Evolutionary conservation across 2,888 invertebrate genomes (phyloP).

Genomic region (Meandrusa payeni): DNA sequence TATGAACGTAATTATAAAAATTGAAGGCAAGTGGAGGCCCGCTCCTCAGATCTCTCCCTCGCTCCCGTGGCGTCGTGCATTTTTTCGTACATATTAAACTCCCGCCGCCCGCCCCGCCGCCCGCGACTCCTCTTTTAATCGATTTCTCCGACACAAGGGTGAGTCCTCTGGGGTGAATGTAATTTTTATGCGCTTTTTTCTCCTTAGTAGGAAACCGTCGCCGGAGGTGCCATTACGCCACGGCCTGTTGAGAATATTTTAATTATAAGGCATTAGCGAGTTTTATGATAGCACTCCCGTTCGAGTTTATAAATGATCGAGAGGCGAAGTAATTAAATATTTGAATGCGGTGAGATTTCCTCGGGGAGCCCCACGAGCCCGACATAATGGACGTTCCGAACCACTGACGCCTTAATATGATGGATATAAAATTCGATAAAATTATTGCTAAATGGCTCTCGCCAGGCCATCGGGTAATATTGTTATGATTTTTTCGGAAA

Average conservation of each 20-base stretch:
- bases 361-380: constrained; percentile 60
- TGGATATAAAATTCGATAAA: constrained; percentile 77
- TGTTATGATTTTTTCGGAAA: no score
- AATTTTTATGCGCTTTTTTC: constrained; percentile 81
- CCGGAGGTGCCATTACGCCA: constrained; percentile 81
- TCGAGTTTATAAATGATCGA: constrained; percentile 78
- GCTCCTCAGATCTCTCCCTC: constrained; percentile 68
- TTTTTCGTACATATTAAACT: constrained; percentile 81
- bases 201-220: constrained; percentile 72
- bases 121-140: constrained; percentile 80
- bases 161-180: constrained; percentile 81
- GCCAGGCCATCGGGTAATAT: no score
- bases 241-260: constrained; percentile 82
- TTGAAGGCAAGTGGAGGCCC: constrained; percentile 73
- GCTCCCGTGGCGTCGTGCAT: constrained; percentile 76
- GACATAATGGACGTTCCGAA: constrained; percentile 65
- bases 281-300: constrained; percentile 79
- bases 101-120: constrained; percentile 56
- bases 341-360: constrained; percentile 80
- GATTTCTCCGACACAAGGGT: constrained; percentile 81
- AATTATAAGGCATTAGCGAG: constrained; percentile 81
- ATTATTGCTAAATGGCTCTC: constrained; percentile 74
- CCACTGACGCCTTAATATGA: constrained; percentile 66
- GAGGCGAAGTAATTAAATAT: constrained; percentile 79
- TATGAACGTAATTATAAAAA: constrained; percentile 81